Evolutionary conservation across 2,113 vertebrate species (phyloP).

Genomic region (Cyprinodon brontotheroides): DNA sequence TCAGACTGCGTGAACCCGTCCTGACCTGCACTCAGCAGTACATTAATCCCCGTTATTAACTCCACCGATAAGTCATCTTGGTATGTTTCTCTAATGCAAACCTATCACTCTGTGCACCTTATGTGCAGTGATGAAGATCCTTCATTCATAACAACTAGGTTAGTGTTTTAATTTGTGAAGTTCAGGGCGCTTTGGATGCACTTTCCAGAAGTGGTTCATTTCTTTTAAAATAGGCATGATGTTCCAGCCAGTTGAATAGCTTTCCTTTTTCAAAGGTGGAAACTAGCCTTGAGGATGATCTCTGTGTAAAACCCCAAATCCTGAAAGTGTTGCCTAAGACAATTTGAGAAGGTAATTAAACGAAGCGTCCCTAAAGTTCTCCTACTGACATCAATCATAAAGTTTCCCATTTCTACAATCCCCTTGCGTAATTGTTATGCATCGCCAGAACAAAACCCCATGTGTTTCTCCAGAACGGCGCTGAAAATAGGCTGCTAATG

Average conservation of each 20-base stretch:
- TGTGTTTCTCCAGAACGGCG: neutral
- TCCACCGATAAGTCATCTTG: neutral
- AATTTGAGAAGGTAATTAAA: neutral
- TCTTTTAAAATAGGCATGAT: neutral
- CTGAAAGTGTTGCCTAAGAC: neutral
- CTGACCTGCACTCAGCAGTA: neutral
- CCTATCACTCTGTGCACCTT: slow-evolving; percentile 23
- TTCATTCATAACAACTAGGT: slow-evolving; percentile 28
- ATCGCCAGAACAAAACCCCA: neutral
- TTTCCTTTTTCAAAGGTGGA: neutral
- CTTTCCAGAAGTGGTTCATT: neutral
- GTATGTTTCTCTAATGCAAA: slow-evolving; percentile 26
- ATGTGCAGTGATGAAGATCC: slow-evolving; percentile 26
- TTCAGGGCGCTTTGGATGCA: slow-evolving; percentile 8
- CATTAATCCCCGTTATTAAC: slow-evolving; percentile 12
- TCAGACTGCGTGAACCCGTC: slow-evolving; percentile 4
- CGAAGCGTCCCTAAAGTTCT: neutral
- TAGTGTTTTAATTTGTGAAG: slow-evolving; percentile 17
- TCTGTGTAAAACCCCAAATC: neutral
- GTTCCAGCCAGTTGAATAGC: neutral
- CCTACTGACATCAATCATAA: neutral
- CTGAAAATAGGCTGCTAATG: neutral
- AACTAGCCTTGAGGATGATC: neutral
- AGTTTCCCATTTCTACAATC: slow-evolving; percentile 1
- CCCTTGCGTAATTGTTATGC: neutral